A percentile compares a stretch with the other conserved stretches of the same genome.
Evolutionary conservation across 2,113 vertebrate genomes (phyloP).

Genomic region (Poeciliopsis retropinna): DNA sequence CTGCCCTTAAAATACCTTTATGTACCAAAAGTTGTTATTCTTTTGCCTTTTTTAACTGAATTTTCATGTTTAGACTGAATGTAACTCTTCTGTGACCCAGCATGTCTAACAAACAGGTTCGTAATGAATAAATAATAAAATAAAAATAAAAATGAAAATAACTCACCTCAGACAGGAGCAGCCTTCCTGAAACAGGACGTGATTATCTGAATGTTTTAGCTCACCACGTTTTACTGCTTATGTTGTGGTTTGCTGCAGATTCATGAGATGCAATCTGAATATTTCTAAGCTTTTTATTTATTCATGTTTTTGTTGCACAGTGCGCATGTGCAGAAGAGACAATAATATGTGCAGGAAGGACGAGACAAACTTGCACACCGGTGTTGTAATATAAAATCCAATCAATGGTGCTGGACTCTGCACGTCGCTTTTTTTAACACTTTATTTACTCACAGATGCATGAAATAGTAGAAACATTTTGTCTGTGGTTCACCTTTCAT

Average conservation of each 20-base stretch:
- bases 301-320: constrained; percentile 3
- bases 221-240: neutral
- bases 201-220: neutral
- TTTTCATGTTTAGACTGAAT: neutral
- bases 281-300: neutral
- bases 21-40: neutral
- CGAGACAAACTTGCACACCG: neutral
- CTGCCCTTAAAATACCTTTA: neutral
- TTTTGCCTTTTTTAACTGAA: neutral
- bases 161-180: neutral
- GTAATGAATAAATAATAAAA: no score
- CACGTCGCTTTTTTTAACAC: constrained; percentile 5
- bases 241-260: constrained; percentile 9
- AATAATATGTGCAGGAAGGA: constrained; percentile 1
- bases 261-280: neutral
- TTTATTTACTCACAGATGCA: constrained; percentile 21
- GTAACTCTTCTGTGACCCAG: neutral
- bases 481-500: neutral
- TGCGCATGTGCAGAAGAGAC: constrained; percentile 10
- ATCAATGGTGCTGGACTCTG: constrained; percentile 43
- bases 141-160: no score
- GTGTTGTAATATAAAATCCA: constrained; percentile 6
- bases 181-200: neutral
- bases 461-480: constrained; percentile 8
- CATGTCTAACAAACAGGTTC: neutral